These are phyloP conservation scores for Perizoma affinitatum DNA, from an alignment of 2,888 invertebrate genomes.

Conservation along the genomic window DNA sequence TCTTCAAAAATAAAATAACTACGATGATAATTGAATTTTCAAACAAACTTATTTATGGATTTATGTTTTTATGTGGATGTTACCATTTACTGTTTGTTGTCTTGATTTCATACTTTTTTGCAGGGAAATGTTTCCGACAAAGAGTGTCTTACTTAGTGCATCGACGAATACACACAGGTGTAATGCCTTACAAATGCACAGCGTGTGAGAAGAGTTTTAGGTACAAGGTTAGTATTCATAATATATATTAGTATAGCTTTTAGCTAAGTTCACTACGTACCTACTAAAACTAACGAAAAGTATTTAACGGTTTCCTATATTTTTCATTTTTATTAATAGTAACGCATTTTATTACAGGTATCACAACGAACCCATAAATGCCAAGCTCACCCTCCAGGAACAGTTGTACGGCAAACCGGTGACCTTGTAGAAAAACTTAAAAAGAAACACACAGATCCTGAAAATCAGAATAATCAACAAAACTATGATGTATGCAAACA, in stretches of 20 bases:
- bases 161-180: conserved; percentile 92
- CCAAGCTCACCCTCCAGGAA: conserved; percentile 85
- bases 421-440: conserved; percentile 80
- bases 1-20: no score
- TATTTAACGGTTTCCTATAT: no score
- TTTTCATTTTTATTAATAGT: no score
- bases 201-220: conserved; percentile 92
- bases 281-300: neutral
- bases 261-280: neutral
- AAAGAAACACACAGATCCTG: conserved; percentile 59
- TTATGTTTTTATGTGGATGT: no score
- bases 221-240: conserved; percentile 85
- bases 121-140: conserved; percentile 94
- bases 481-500: conserved; percentile 18
- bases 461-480: conserved; percentile 7
- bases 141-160: conserved; percentile 94
- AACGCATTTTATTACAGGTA: conserved; percentile 75
- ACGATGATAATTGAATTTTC: no score
- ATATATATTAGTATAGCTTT: neutral
- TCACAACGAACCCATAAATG: conserved; percentile 94
- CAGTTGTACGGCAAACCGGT: conserved; percentile 76
- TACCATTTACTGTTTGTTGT: no score
- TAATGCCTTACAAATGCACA: conserved; percentile 93
- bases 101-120: conserved; percentile 38
- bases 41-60: no score